Conservation (phyloP, 2,797 vertebrate species). For the Caiman crocodilus region DNA sequence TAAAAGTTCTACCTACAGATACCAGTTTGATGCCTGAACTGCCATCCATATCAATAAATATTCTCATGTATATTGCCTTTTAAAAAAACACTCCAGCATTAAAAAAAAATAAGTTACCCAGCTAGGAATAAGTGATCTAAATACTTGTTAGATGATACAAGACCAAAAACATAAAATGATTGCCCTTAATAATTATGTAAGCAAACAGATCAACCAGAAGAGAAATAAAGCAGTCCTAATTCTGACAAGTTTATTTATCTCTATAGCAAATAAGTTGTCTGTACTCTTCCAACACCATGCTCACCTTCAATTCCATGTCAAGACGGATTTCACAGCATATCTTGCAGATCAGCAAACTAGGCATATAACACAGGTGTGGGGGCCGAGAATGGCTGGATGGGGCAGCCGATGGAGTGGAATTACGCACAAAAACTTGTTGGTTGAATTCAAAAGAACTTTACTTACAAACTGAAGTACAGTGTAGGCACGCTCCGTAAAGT, state of each 20-base stretch:
- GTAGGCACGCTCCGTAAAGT: no score
- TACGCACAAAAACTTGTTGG: no score
- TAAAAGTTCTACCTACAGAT: background rate
- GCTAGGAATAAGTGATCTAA: no score
- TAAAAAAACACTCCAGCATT: no score
- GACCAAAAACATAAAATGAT: background rate
- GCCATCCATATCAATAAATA: background rate
- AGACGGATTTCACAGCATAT: background rate
- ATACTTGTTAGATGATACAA: background rate
- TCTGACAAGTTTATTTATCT: background rate
- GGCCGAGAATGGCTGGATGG: no score
- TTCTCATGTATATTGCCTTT: background rate
- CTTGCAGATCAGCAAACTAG: background rate
- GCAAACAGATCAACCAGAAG: background rate
- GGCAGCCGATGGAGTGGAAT: no score
- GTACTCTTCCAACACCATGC: background rate
- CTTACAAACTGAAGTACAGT: no score
- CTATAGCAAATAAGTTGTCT: background rate
- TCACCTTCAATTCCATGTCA: background rate
- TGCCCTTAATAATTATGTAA: background rate
- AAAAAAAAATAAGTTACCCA: no score
- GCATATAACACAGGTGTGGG: rapidly evolving
- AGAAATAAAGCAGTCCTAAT: background rate
- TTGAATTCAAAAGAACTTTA: no score
- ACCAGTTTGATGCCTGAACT: background rate